Conservation (phyloP, 2,888 invertebrate genomes). For the Drosophila longiperda region DNA sequence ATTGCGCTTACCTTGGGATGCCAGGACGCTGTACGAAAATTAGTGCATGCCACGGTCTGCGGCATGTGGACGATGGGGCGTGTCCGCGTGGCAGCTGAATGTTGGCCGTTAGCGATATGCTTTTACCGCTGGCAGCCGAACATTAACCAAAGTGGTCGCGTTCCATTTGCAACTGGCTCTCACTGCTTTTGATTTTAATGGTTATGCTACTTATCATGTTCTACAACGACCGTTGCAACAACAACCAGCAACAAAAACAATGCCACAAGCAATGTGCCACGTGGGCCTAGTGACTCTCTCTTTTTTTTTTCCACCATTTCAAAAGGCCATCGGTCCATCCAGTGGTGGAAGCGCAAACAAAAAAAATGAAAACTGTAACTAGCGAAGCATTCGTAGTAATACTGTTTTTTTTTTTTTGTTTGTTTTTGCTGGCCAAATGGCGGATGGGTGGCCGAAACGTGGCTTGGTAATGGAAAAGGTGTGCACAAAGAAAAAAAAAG, state of each 20-base stretch:
- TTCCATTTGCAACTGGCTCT: conserved; percentile 71
- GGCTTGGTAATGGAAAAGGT: conserved; percentile 44
- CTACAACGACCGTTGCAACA: conserved; percentile 38
- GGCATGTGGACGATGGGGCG: conserved; percentile 32
- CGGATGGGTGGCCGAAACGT: conserved; percentile 4
- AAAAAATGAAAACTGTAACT: not conserved
- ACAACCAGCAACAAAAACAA: conserved; percentile 15
- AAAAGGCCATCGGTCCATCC: conserved; percentile 22
- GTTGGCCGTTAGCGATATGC: conserved; percentile 59
- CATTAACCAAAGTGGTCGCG: conserved; percentile 79
- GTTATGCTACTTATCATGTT: conserved; percentile 78
- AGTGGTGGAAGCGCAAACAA: not conserved
- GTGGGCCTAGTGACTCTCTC: conserved; percentile 7
- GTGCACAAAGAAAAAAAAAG: conserved; percentile 1
- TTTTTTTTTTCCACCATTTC: not conserved
- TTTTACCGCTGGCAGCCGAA: conserved; percentile 60
- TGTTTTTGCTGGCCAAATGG: not conserved
- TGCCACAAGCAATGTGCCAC: conserved; percentile 5
- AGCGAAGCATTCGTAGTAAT: conserved; percentile 26
- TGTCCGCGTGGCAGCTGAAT: conserved; percentile 27
- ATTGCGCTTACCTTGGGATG: conserved; percentile 5
- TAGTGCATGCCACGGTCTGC: conserved; percentile 44
- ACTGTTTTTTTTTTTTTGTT: conserved; percentile 8
- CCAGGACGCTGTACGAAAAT: conserved; percentile 24
- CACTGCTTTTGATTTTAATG: conserved; percentile 74